These are phyloP conservation scores for Epinephelus fuscoguttatus DNA, from an alignment of 2,113 vertebrate species.

Conservation along the genomic window DNA sequence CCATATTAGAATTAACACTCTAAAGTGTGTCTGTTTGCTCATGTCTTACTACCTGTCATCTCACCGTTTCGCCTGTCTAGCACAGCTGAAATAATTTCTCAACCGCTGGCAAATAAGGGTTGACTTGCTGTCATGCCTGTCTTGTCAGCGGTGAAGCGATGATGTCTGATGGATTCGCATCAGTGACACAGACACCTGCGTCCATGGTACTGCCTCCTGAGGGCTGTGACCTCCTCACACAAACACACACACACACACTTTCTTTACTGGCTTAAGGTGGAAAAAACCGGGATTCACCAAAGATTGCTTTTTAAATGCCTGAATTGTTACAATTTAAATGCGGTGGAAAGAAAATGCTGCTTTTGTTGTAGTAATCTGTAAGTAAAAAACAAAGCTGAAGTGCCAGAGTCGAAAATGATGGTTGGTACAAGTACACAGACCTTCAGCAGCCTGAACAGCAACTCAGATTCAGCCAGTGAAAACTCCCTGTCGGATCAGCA, in stretches of 20 bases:
- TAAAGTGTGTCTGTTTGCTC: background rate
- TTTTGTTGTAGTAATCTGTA: too few species aligned
- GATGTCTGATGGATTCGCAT: slow-evolving; percentile 35
- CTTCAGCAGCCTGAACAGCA: too few species aligned
- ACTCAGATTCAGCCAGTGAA: too few species aligned
- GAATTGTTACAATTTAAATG: too few species aligned
- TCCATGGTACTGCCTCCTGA: background rate
- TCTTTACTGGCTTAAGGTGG: background rate
- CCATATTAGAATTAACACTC: background rate
- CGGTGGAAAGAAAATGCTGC: too few species aligned
- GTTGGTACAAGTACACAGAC: too few species aligned
- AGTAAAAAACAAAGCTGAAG: too few species aligned
- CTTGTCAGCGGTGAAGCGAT: slow-evolving; percentile 13
- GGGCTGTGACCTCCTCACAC: background rate
- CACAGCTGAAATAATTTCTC: background rate
- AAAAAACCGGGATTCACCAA: too few species aligned
- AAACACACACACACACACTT: background rate
- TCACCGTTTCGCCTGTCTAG: background rate
- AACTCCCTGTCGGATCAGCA: too few species aligned
- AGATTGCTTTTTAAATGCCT: too few species aligned
- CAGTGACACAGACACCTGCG: slow-evolving; percentile 18
- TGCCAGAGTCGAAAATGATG: too few species aligned
- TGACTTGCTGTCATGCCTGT: slow-evolving; percentile 20
- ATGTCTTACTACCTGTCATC: background rate
- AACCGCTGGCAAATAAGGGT: slow-evolving; percentile 13